phyloP scores from a whole-genome alignment of 2,888 invertebrate genomes.

The Temnothorax rugatulus region DNA sequence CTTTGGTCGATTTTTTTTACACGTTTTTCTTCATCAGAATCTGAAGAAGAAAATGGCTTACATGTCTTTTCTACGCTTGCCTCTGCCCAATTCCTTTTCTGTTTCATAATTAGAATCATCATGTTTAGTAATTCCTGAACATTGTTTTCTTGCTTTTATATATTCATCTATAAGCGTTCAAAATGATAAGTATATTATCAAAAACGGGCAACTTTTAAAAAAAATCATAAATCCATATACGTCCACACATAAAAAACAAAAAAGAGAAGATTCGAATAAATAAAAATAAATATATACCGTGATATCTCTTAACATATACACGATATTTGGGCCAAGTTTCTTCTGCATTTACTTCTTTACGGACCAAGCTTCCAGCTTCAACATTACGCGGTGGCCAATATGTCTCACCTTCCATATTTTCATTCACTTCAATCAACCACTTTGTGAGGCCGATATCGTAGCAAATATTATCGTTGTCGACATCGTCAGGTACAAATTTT shows the following conservation, averaged over 20 bases:
- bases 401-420: conserved; percentile 29
- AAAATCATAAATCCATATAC: not conserved
- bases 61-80: not conserved
- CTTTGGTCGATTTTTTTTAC: conserved; percentile 23
- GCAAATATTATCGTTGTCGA: too few species aligned
- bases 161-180: not conserved
- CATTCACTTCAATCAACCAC: conserved; percentile 18
- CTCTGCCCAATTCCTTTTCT: conserved; percentile 14
- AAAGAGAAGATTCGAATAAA: too few species aligned
- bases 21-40: not conserved
- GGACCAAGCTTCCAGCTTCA: conserved; percentile 15
- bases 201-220: not conserved
- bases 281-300: conserved; percentile 6
- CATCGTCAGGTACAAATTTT: too few species aligned
- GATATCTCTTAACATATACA: conserved; percentile 7
- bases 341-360: conserved; percentile 18
- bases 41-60: not conserved
- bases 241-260: not conserved
- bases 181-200: conserved; percentile 1
- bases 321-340: conserved; percentile 16
- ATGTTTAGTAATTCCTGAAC: conserved; percentile 18
- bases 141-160: conserved; percentile 15
- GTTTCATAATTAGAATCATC: conserved; percentile 28
- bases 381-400: conserved; percentile 25
- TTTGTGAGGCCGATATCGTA: too few species aligned